Base-by-base conservation (phyloP, 2,797 vertebrate species). In the Hypotaenidia okinawae region DNA sequence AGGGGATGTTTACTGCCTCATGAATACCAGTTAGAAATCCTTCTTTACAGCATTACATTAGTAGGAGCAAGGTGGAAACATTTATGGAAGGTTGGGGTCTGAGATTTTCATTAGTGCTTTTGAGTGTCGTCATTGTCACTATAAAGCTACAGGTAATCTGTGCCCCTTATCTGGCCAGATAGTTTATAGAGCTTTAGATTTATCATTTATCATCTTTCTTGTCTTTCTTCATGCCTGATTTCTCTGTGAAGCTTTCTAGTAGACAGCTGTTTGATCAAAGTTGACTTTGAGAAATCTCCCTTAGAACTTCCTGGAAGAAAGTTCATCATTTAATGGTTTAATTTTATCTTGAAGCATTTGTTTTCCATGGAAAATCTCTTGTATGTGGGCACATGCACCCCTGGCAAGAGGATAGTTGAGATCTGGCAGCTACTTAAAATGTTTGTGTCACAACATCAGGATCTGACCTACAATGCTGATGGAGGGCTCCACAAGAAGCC, bases 281-380 rank as follows among this genome's bases (percentile, higher is more conserved):
- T 16, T 79, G 74, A 25, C 35, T 82, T 76, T 41, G 41, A 57
- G 41, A 79, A 49, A 21, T 87, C 3, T 84, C 3, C 12, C 22
- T 13, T 68, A 57, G 39, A 82, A 63, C 52, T 82, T 88, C 25
- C 41, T 28, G 17, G 69, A 79, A 82, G 39, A 82, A 12, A 51
- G 73, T 78, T 75, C 81, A n/a, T 54, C 21, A 75, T 47, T 87
- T 68, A 10, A 55, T 76, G 96, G 75, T 47, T 87, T 68, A 9
- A 55, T 76, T 96, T 94, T 91, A 51, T 84, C 66, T 89, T 41
- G 55, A 68, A 93, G 32, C 54, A 43, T 69, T 61, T 79, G 52
- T 28, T 37, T 74, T 73, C 70, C 57, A 3, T 66, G 57, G 61
- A 87, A 61, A 83, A 61, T 63, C 37, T 67, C 49, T 66, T 76